A percentile compares a stretch with the other conserved stretches of the same genome.
Evolutionary conservation across 2,113 vertebrate genomes (phyloP).

Genomic region (Paedocypris sp.): DNA sequence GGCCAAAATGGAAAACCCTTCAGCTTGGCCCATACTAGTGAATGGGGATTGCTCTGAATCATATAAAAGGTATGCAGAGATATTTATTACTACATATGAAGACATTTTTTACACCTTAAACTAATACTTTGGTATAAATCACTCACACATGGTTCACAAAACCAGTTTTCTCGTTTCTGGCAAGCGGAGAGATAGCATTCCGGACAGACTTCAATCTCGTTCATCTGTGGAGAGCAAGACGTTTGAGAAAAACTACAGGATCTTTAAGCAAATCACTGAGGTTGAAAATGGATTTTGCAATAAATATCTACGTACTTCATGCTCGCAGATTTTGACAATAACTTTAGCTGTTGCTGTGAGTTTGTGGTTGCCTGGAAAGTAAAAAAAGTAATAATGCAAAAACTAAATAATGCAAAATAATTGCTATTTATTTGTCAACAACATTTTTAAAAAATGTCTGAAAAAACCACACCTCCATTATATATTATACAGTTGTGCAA

Average conservation of each 20-base stretch:
- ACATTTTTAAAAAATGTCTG: no score
- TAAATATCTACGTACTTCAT: slow-evolving; percentile 84
- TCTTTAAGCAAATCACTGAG: no score
- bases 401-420: not conserved
- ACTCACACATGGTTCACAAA: slow-evolving; percentile 99
- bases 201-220: slow-evolving; percentile 97
- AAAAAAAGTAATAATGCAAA: not conserved
- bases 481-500: slow-evolving; percentile 99
- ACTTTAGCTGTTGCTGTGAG: slow-evolving; percentile 96
- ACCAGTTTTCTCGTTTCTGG: slow-evolving; percentile 99
- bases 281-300: no score
- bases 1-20: slow-evolving; percentile 99
- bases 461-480: slow-evolving; percentile 75
- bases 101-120: no score
- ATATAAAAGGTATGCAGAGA: slow-evolving; percentile 11
- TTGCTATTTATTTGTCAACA: no score
- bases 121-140: not conserved
- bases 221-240: slow-evolving; percentile 72
- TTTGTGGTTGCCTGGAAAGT: slow-evolving; percentile 90
- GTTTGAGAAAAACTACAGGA: not conserved
- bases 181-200: slow-evolving; percentile 97
- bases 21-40: slow-evolving; percentile 96
- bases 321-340: slow-evolving; percentile 98
- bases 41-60: slow-evolving; percentile 92
- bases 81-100: no score